Evolutionary conservation across 2,113 vertebrate species (phyloP).

Genomic region (Haplochromis vanheusdeni): DNA sequence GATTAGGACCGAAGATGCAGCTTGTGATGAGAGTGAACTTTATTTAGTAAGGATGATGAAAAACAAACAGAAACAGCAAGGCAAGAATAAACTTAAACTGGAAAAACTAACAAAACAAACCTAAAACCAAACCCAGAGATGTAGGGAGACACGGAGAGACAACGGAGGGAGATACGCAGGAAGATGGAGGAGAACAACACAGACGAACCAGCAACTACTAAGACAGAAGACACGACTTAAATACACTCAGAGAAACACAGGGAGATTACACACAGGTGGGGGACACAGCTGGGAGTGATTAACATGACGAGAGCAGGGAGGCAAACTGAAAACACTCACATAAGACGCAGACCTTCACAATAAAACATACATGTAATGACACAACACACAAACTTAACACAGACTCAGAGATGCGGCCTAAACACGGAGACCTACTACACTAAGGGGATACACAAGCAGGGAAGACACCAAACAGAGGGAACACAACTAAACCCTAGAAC

Average conservation of each 20-base stretch:
- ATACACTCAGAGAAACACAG: background rate
- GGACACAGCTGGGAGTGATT: background rate
- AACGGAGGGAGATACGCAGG: background rate
- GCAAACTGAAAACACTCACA: background rate
- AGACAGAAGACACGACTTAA: background rate
- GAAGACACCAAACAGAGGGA: background rate
- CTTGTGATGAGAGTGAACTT: background rate
- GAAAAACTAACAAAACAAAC: background rate
- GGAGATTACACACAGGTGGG: background rate
- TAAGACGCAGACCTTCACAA: background rate
- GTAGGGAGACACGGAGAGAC: background rate
- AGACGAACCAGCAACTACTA: background rate
- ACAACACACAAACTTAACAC: background rate
- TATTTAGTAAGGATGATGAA: background rate
- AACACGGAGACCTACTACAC: background rate
- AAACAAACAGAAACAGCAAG: accelerated
- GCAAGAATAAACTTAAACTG: background rate
- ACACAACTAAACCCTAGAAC: background rate
- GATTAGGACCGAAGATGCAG: background rate
- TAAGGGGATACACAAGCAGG: background rate
- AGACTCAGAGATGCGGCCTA: background rate
- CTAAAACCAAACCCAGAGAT: background rate
- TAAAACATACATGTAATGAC: background rate
- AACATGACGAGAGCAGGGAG: accelerated
- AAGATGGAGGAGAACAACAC: background rate